Conservation (phyloP, 1,140 invertebrate species). For the Drosophila miranda region DNA sequence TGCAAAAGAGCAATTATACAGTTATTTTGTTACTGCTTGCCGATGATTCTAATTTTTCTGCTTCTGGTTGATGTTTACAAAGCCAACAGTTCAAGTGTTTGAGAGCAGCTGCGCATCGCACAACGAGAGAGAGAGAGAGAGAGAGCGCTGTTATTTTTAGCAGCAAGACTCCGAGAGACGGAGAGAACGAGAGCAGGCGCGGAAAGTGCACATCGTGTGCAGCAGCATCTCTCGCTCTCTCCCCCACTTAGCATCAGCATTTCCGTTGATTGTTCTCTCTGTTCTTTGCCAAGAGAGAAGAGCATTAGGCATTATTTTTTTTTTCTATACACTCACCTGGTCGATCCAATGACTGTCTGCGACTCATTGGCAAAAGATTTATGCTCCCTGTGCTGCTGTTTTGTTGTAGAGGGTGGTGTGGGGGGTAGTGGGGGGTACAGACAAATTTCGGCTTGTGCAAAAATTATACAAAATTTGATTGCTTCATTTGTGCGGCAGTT, state of each 20-base stretch:
- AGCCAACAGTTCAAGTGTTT: constrained; percentile 52
- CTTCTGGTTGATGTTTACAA: constrained; percentile 54
- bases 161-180: constrained; percentile 15
- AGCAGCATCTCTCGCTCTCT: constrained; percentile 24
- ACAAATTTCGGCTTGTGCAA: constrained; percentile 53
- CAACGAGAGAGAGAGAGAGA: constrained; percentile 14
- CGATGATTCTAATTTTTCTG: constrained; percentile 47
- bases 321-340: constrained; percentile 65
- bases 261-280: constrained; percentile 34
- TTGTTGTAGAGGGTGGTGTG: constrained; percentile 5
- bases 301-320: not conserved
- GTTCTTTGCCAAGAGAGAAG: constrained; percentile 3
- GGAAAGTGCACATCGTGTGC: constrained; percentile 69
- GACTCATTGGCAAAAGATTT: constrained; percentile 82
- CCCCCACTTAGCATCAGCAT: constrained; percentile 18
- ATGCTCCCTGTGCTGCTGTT: constrained; percentile 55
- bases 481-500: constrained; percentile 63
- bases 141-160: constrained; percentile 47
- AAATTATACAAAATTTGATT: constrained; percentile 65
- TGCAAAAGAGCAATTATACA: constrained; percentile 27
- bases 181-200: constrained; percentile 57
- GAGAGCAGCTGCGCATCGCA: constrained; percentile 68
- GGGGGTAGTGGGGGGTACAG: constrained; percentile 44
- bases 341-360: constrained; percentile 82
- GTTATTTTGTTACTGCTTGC: constrained; percentile 55